Evolutionary conservation across 2,888 invertebrate genomes (phyloP), one percentile per base, ranked within the genome.

Genomic region (Xylophagus ater): DNA sequence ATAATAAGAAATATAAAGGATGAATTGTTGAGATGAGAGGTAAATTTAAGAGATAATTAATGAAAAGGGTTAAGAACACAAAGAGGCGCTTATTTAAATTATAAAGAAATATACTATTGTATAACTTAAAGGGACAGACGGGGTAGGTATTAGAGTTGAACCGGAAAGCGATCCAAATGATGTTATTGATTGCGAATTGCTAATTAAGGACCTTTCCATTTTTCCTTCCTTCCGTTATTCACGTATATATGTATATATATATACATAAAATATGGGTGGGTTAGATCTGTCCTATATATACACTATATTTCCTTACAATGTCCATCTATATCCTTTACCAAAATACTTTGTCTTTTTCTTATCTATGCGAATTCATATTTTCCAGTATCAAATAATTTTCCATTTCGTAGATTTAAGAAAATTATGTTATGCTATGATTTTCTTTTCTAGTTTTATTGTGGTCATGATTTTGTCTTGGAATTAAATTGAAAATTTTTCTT

Each of bases 111-210:
- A 31, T 37, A 12, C 10, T 5, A 31, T 29, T 23, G n/a, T 15
- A 30, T 29, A 37, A 17, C 9, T 4, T 9, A 34, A 12, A 2
- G 21, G 26, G 35, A 14, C 14, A 12, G 32, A 32, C 24, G 37
- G n/a, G 20, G 9, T 29, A 10, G 14, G 32, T 17, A 28, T 34
- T 29, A 25, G 23, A 17, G 21, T 26, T 18, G 7, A 35, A 39
- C 39, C 38, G 44, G 44, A 44, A 41, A 41, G 36, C 39, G 44
- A 44, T 44, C 44, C 44, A 40, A 44, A 45, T 45, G 42, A 42
- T 45, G 45, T 45, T 45, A 45, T 45, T 45, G 45, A 45, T 45
- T 45, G 45, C 36, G 45, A 45, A 45, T 45, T 45, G 45, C 45
- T 45, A 45, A 45, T 45, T 45, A 45, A 42, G 39, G 40, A 35